These are phyloP conservation scores for Tolypeutes matacus DNA, from an alignment of 2,797 vertebrate species.

Conservation along the genomic window DNA sequence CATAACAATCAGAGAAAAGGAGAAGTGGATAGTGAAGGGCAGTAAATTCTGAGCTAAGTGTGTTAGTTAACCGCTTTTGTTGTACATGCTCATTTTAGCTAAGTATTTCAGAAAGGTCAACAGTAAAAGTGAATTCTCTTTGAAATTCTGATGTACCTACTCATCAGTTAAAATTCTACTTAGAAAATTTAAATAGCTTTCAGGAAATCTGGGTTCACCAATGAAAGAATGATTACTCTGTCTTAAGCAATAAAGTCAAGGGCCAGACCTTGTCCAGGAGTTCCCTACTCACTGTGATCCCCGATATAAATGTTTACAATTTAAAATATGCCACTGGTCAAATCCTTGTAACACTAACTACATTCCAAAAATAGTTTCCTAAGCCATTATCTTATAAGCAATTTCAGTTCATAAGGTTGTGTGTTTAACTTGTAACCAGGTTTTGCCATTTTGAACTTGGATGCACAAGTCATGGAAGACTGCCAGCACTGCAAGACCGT, in stretches of 20 bases:
- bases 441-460: conserved; percentile 59
- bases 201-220: not conserved
- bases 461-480: conserved; percentile 53
- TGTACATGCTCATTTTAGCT: not conserved
- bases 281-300: not conserved
- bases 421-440: conserved; percentile 9
- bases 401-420: not conserved
- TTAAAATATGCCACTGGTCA: conserved; percentile 8
- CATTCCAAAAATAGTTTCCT: conserved; percentile 40
- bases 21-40: not conserved
- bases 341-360: conserved; percentile 42
- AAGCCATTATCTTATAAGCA: conserved; percentile 16
- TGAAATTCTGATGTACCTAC: not conserved
- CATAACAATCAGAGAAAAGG: not conserved
- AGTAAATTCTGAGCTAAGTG: not conserved
- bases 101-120: conserved; percentile 20
- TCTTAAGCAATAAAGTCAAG: not conserved
- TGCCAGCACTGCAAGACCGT: conserved; percentile 37
- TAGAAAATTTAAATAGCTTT: not conserved
- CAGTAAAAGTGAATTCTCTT: conserved; percentile 28
- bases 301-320: conserved; percentile 43
- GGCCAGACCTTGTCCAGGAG: not conserved
- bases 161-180: not conserved
- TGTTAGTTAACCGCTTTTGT: not conserved
- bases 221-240: not conserved